phyloP scores from a whole-genome alignment of 2,113 vertebrate genomes.

The Peromyscus maniculatus region DNA sequence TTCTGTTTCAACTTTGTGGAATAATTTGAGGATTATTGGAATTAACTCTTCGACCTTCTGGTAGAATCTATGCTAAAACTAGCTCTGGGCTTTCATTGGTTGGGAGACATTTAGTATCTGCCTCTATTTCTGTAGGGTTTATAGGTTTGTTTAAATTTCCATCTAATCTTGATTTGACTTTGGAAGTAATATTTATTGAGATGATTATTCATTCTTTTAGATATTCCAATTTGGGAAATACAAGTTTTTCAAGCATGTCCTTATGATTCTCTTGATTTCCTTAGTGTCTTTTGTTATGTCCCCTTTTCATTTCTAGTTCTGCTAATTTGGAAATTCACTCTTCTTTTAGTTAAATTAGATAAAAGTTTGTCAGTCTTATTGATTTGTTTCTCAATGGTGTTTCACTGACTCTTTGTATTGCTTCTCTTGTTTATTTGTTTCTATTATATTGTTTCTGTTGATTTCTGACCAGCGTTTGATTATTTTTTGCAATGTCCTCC shows the following conservation, averaged over 20 bases:
- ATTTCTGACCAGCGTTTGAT: background rate
- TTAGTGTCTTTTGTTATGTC: background rate
- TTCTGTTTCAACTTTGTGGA: background rate
- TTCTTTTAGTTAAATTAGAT: background rate
- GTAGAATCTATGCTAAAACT: background rate
- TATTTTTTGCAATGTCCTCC: background rate
- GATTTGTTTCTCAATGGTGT: background rate
- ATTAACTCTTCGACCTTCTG: background rate
- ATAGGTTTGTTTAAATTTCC: background rate
- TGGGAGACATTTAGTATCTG: background rate
- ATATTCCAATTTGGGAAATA: background rate
- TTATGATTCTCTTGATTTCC: background rate
- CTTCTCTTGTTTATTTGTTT: background rate
- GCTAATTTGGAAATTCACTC: background rate
- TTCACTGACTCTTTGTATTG: background rate
- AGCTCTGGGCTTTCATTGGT: background rate
- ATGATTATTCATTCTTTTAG: background rate
- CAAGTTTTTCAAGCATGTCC: background rate
- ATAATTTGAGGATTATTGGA: background rate
- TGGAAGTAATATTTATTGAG: background rate
- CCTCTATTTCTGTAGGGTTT: background rate
- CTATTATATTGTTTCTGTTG: background rate
- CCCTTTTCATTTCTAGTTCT: background rate
- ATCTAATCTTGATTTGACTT: background rate
- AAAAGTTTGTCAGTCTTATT: background rate